phyloP scores from a whole-genome alignment of 64 coral and sea anemone species.

The Dendrophyllia cribrosa region DNA sequence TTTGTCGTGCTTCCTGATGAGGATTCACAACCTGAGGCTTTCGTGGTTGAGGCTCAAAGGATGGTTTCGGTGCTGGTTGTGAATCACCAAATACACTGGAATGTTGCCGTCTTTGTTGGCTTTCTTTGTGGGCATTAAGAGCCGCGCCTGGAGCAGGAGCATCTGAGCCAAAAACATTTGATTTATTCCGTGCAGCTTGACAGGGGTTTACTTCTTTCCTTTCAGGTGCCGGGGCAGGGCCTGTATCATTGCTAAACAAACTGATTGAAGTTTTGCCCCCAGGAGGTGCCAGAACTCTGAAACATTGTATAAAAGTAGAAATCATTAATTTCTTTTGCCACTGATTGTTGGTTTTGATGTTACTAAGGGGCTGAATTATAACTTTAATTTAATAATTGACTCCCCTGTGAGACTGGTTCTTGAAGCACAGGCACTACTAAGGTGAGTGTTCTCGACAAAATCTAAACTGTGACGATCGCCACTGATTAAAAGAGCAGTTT shows the following conservation, averaged over 20 bases:
- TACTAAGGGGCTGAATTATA: too few relatives aligned
- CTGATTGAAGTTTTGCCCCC: slow-evolving; percentile 93
- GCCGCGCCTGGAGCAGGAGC: neutral
- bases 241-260: slow-evolving; percentile 69
- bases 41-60: slow-evolving; percentile 33
- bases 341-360: neutral
- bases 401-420: too few relatives aligned
- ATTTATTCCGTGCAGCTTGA: slow-evolving; percentile 91
- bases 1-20: slow-evolving; percentile 71
- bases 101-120: slow-evolving; percentile 66
- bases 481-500: too few relatives aligned
- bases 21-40: slow-evolving; percentile 35
- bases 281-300: slow-evolving; percentile 93
- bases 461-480: too few relatives aligned
- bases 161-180: slow-evolving; percentile 83
- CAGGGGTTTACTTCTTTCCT: slow-evolving; percentile 80
- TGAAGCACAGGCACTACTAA: too few relatives aligned
- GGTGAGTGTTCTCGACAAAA: too few relatives aligned
- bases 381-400: too few relatives aligned
- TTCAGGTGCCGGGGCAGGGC: neutral
- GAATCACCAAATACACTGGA: slow-evolving; percentile 76
- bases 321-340: too few relatives aligned
- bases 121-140: slow-evolving; percentile 28
- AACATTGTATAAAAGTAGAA: neutral
- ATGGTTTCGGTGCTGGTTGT: neutral